Evolutionary conservation across 2,888 invertebrate species (phyloP).

Genomic region (Vanessa cardui): DNA sequence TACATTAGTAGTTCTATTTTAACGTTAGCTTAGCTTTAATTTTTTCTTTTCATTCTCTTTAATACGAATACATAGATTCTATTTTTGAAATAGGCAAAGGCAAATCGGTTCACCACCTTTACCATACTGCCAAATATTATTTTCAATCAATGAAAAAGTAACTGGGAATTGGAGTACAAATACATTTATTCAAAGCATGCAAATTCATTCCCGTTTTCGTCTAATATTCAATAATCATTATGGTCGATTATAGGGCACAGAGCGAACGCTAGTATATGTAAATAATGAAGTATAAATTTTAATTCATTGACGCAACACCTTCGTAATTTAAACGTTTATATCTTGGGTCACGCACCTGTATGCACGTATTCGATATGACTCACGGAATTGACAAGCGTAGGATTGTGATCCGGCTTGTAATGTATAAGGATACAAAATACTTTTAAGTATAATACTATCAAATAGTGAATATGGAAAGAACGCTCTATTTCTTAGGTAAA

Average conservation of each 20-base stretch:
- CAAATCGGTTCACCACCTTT: too few relatives aligned
- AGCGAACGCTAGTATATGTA: neutral
- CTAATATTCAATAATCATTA: too few relatives aligned
- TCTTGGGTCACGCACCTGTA: conserved; percentile 20
- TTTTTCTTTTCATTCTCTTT: neutral
- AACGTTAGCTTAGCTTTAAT: neutral
- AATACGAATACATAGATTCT: too few relatives aligned
- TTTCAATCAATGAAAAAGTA: too few relatives aligned
- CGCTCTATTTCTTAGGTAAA: neutral
- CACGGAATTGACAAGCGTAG: conserved; percentile 23
- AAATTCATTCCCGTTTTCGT: too few relatives aligned
- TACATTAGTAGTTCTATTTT: conserved; percentile 33
- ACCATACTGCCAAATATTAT: too few relatives aligned
- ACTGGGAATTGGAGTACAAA: too few relatives aligned
- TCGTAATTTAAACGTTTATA: neutral
- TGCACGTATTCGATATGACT: conserved; percentile 18
- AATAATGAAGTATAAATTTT: neutral
- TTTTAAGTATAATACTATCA: neutral
- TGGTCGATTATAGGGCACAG: too few relatives aligned
- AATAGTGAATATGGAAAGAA: neutral
- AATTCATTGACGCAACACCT: neutral
- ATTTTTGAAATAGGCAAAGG: too few relatives aligned
- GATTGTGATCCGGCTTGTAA: conserved; percentile 20
- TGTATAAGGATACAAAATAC: neutral
- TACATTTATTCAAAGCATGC: too few relatives aligned